Evolutionary conservation across 2,113 vertebrate genomes (phyloP), one percentile per base, ranked within the genome.

Genomic region (Verasper variegatus): DNA sequence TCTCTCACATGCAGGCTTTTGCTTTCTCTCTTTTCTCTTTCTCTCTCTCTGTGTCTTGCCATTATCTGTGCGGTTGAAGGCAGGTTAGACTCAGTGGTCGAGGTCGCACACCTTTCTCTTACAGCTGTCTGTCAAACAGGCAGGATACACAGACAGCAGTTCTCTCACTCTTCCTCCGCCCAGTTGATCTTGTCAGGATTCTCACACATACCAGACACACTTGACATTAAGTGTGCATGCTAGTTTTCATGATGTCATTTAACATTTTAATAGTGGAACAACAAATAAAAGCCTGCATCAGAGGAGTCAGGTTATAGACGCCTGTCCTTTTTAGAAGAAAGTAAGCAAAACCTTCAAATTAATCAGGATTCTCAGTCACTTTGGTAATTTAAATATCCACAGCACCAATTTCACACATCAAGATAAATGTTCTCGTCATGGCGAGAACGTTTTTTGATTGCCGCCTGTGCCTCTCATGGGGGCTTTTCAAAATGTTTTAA

Each of bases 81-180:
- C 56, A 80, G 68, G 74, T 78, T 74, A 64, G 81, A 70, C 80
- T 85, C 71, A 62, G 74, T 17, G 60, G 42, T 37, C 35, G 81
- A 74, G 67, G 21, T 21, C 6, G 6, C 31, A 31, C 31, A 7
- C 31, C 31, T 31, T 27, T 31, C 31, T 31, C 31, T 31, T 31
- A 31, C 31, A 31, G 31, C 31, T 31, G 31, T 31, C 31, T 6
- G 31, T 31, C 31, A 31, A 31, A 31, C 5, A 5, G 67, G 64
- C 31, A 37, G 26, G 40, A 45, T 66, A 35, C 20, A 26, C 17
- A 27, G 13, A 9, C 8, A 23, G 8, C 56, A 37, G 40, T 23
- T 20, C 13, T 68, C 45, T 42, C 18, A 23, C 9, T 56, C 31
- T 52, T 71, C n/a, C 20, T 15, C 26, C 17, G 10, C 24, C 64